Conservation (phyloP, 1,140 invertebrate genomes). For the Brachionus calyciflorus region DNA sequence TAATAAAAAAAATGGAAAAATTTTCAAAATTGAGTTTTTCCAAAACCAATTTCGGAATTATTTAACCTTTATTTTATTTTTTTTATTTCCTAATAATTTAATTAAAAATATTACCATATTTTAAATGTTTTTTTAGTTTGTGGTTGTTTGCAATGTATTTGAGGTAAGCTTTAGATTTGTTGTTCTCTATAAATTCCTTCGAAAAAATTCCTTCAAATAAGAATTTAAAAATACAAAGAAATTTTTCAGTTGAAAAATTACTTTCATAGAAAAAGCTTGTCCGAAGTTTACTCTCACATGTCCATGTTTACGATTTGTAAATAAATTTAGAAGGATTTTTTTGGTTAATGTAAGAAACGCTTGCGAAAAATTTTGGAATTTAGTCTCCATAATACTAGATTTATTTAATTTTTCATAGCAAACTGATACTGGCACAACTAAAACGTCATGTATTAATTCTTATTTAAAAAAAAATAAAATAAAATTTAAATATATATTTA, state of each 20-base stretch:
- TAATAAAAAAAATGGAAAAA: too few species aligned
- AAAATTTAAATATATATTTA: neutral
- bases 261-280: conserved; percentile 12
- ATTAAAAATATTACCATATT: conserved; percentile 18
- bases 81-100: neutral
- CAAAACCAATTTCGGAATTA: too few species aligned
- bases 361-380: neutral
- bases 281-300: conserved; percentile 23
- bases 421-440: conserved; percentile 12
- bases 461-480: neutral
- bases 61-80: too few species aligned
- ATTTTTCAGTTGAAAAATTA: too few species aligned
- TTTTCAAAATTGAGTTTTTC: too few species aligned
- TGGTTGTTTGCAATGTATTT: neutral
- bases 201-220: neutral
- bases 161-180: neutral
- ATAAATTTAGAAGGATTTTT: neutral
- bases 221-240: neutral
- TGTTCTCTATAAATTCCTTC: conserved; percentile 20
- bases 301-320: neutral
- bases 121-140: conserved; percentile 8
- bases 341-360: neutral
- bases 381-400: neutral
- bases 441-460: conserved; percentile 21
- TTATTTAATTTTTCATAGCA: neutral